Percentiles rank a stretch among this genome's conserved stretches.
These are phyloP conservation scores for Octonoba sinensis DNA, from an alignment of 2,888 invertebrate species.

Conservation along the genomic window DNA sequence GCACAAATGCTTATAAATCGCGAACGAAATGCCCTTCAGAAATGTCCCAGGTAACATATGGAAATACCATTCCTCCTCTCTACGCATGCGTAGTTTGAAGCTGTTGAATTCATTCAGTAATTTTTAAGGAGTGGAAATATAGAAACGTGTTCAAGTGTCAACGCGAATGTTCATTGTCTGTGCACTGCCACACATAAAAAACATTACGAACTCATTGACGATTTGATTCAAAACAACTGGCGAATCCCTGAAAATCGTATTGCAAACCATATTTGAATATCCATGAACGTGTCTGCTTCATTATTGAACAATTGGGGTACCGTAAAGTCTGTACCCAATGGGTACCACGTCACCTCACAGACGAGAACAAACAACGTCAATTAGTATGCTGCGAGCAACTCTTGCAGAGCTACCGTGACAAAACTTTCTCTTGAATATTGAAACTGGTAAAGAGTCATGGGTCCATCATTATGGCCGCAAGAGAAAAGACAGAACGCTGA, in stretches of 20 bases:
- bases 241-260: too few relatives aligned
- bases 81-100: background rate
- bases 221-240: too few relatives aligned
- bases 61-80: background rate
- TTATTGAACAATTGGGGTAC: background rate
- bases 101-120: background rate
- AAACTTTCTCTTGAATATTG: background rate
- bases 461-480: background rate
- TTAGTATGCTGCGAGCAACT: conserved; percentile 3
- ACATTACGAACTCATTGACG: background rate
- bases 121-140: background rate
- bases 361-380: conserved; percentile 3
- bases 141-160: conserved; percentile 1
- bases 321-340: background rate
- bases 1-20: too few relatives aligned
- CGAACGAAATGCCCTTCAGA: too few relatives aligned
- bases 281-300: background rate
- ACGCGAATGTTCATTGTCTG: background rate
- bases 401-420: background rate
- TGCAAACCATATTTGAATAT: too few relatives aligned
- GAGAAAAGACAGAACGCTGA: background rate
- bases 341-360: background rate
- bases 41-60: background rate
- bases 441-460: background rate
- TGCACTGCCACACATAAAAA: background rate